Percentiles rank a stretch among this genome's conserved stretches.
These are phyloP conservation scores for Drosophila bocqueti DNA, from an alignment of 1,140 invertebrate species.

Conservation along the genomic window DNA sequence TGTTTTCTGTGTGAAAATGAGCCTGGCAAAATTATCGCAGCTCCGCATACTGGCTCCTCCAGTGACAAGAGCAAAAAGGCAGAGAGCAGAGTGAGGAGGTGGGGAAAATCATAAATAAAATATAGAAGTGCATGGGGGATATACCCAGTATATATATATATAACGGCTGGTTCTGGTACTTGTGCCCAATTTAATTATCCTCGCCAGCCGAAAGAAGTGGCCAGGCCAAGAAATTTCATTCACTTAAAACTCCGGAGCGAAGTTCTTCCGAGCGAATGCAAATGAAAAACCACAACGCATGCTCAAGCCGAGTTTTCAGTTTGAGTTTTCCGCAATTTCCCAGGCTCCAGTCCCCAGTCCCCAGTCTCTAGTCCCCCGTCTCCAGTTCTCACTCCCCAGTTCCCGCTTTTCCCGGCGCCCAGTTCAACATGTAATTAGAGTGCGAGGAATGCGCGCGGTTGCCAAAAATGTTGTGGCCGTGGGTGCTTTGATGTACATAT, in stretches of 20 bases:
- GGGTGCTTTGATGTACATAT: conserved; percentile 63
- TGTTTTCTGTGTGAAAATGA: conserved; percentile 40
- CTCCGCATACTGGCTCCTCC: conserved; percentile 29
- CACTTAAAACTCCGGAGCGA: conserved; percentile 72
- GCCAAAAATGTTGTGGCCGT: conserved; percentile 82
- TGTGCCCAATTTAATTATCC: conserved; percentile 72
- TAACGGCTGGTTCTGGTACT: conserved; percentile 17
- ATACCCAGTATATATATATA: conserved; percentile 10
- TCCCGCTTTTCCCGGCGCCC: not conserved
- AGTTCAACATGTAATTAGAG: conserved; percentile 80
- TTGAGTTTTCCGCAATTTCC: conserved; percentile 49
- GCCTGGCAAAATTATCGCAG: conserved; percentile 64
- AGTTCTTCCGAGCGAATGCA: conserved; percentile 74
- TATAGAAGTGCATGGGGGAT: conserved; percentile 47
- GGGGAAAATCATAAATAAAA: conserved; percentile 75
- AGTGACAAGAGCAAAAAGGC: conserved; percentile 47
- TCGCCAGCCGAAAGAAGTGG: conserved; percentile 39
- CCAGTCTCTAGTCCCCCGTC: not conserved
- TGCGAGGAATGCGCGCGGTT: conserved; percentile 63
- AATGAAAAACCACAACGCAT: conserved; percentile 82
- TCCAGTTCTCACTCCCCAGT: not conserved
- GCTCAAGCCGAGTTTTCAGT: conserved; percentile 74
- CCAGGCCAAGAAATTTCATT: conserved; percentile 68
- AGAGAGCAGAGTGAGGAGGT: not conserved
- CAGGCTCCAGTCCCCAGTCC: not conserved